Conservation (phyloP, 2,888 invertebrate species). For the Morpho helenor region DNA sequence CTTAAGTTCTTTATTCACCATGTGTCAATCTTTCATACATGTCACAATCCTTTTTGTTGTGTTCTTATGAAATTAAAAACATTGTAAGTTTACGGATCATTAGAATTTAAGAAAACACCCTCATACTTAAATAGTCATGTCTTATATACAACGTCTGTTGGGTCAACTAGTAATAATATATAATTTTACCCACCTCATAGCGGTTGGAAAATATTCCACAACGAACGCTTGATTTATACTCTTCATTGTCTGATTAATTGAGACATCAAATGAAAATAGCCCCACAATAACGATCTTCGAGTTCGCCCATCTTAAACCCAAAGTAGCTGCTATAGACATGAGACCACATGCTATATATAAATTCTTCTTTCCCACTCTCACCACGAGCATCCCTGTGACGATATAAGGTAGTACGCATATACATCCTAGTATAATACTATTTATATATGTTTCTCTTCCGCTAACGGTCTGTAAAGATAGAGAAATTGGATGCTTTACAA, state of each 20-base stretch:
- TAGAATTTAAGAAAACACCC: too few relatives aligned
- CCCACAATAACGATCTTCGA: conserved; percentile 44
- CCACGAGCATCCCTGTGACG: conserved; percentile 41
- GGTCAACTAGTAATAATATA: too few relatives aligned
- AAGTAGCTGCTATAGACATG: conserved; percentile 32
- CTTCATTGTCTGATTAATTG: conserved; percentile 43
- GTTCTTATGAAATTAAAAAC: too few relatives aligned
- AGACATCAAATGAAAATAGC: conserved; percentile 43
- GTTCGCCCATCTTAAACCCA: conserved; percentile 44
- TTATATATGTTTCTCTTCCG: conserved; percentile 44
- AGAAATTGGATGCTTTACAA: too few relatives aligned
- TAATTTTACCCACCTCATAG: conserved; percentile 37
- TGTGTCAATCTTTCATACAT: too few relatives aligned
- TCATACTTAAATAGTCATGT: too few relatives aligned
- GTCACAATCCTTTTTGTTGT: too few relatives aligned
- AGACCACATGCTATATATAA: conserved; percentile 36
- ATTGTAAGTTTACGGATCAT: too few relatives aligned
- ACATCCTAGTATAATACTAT: conserved; percentile 44
- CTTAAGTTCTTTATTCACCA: too few relatives aligned
- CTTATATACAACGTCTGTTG: too few relatives aligned
- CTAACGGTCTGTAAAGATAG: conserved; percentile 38
- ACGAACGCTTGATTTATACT: conserved; percentile 40
- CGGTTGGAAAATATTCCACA: conserved; percentile 50
- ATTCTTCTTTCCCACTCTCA: conserved; percentile 46
- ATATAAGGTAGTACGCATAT: conserved; percentile 38